Evolutionary conservation across 2,888 invertebrate genomes (phyloP).

Genomic region (Cheilosia variabilis): DNA sequence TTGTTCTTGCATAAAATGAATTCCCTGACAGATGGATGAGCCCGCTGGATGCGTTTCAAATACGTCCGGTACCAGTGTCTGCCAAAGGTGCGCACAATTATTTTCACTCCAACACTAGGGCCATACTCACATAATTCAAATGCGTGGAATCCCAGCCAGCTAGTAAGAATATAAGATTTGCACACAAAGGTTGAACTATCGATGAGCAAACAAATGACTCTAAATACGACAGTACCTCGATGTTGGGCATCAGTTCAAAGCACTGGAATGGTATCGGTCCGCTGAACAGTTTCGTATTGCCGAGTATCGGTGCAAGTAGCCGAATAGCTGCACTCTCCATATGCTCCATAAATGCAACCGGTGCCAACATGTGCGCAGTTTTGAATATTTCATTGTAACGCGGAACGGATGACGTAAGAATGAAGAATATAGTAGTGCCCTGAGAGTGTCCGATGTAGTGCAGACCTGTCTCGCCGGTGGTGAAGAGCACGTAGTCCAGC

Average conservation of each 20-base stretch:
- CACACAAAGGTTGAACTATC: slow-evolving; percentile 79
- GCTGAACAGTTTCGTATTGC: slow-evolving; percentile 79
- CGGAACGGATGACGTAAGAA: slow-evolving; percentile 88
- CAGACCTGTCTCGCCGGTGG: slow-evolving; percentile 86
- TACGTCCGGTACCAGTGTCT: slow-evolving; percentile 88
- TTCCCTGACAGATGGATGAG: slow-evolving; percentile 87
- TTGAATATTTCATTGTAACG: slow-evolving; percentile 88
- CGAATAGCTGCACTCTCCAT: slow-evolving; percentile 84
- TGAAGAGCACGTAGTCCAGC: slow-evolving; percentile 88
- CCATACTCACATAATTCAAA: slow-evolving; percentile 81
- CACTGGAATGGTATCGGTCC: slow-evolving; percentile 78
- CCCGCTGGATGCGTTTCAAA: slow-evolving; percentile 88
- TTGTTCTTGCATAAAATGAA: slow-evolving; percentile 88
- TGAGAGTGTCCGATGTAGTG: slow-evolving; percentile 89
- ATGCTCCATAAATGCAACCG: slow-evolving; percentile 86
- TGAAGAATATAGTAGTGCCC: slow-evolving; percentile 90
- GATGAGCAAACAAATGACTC: slow-evolving; percentile 85
- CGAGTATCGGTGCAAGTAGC: slow-evolving; percentile 82
- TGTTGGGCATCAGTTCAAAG: slow-evolving; percentile 87
- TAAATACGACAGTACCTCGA: slow-evolving; percentile 77
- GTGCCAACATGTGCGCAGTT: slow-evolving; percentile 88
- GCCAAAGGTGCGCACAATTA: slow-evolving; percentile 83
- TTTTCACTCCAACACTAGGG: slow-evolving; percentile 72
- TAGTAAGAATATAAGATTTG: slow-evolving; percentile 79
- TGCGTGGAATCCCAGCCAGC: slow-evolving; percentile 81